Base-by-base conservation (phyloP, 1,140 invertebrate species). In the Bombus confusus region DNA sequence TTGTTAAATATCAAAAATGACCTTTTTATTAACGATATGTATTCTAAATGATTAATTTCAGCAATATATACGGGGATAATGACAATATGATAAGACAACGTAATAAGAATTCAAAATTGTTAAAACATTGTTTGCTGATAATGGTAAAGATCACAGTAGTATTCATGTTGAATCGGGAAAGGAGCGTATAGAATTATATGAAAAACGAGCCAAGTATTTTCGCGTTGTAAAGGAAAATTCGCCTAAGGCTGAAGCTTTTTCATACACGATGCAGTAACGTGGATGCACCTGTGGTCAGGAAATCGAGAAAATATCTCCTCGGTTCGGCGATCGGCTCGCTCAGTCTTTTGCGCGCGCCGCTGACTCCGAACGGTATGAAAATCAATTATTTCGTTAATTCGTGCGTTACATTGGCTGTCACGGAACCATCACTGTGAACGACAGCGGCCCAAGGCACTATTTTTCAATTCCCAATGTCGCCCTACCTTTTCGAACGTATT, bases 311-410 rank as follows among this genome's bases (percentile, higher is more conserved):
- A 91, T 89, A 91, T 87, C 89, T 88, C 85, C 86, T 88, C 86
- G 87, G 87, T 77, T 80, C 86, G 80, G 57, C 80, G 87, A 88
- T 90, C 87, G 87, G 82, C 22, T 69, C 86, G 78, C 52, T 64
- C 78, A 74, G 71, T 86, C 86, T 86, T 91, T 91, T 91, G 80
- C 59, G 80, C 83, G 89, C 88, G 88, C 62, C 89, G 90, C 81
- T 86, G 87, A 88, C 90, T 88, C 89, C 83, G 88, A 87, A 88
- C 77, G 76, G 90, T 91, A 91, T 91, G 90, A 91, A 93, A 94
- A 94, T 94, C 93, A 94, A 94, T 94, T 94, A 94, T 93, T 94
- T 94, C 92, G 93, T 94, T 94, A 94, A 94, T 94, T 94, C 93
- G 92, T 94, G 93, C 94, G 93, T 94, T 94, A 94, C 94, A 93